phyloP scores from a whole-genome alignment of 2,888 invertebrate genomes.

The Chalcis sispes region DNA sequence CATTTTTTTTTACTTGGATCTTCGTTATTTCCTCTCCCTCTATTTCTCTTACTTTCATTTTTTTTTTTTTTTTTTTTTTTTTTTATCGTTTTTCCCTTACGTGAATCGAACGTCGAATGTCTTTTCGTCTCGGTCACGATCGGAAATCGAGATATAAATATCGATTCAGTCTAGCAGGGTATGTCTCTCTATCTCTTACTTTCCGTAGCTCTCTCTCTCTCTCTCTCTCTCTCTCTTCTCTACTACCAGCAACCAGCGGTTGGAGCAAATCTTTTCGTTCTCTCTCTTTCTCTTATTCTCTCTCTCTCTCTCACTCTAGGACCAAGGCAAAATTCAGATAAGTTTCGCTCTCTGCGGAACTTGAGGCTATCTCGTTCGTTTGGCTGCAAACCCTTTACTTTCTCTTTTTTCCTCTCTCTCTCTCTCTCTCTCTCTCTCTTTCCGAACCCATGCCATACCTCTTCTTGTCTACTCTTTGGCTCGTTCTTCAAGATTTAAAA shows the following conservation, averaged over 20 bases:
- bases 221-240: neutral
- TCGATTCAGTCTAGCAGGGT: constrained; percentile 39
- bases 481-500: constrained; percentile 41
- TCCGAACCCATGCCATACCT: constrained; percentile 13
- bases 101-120: constrained; percentile 32
- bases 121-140: constrained; percentile 54
- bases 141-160: constrained; percentile 57
- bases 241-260: too few relatives aligned
- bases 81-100: neutral
- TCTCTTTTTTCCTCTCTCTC: constrained; percentile 25
- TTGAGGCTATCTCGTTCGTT: constrained; percentile 48
- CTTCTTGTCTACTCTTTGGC: constrained; percentile 48
- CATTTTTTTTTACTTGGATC: constrained; percentile 28
- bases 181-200: neutral
- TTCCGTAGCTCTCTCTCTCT: neutral
- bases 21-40: constrained; percentile 16
- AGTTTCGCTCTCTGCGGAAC: constrained; percentile 31
- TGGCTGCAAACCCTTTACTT: constrained; percentile 11
- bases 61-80: neutral
- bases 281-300: neutral
- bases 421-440: constrained; percentile 1
- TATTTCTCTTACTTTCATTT: neutral
- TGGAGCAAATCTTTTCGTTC: neutral
- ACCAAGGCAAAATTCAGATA: constrained; percentile 51
- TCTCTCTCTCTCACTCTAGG: constrained; percentile 8